Conservation (phyloP, 2,797 vertebrate genomes). For the Molothrus aeneus region DNA sequence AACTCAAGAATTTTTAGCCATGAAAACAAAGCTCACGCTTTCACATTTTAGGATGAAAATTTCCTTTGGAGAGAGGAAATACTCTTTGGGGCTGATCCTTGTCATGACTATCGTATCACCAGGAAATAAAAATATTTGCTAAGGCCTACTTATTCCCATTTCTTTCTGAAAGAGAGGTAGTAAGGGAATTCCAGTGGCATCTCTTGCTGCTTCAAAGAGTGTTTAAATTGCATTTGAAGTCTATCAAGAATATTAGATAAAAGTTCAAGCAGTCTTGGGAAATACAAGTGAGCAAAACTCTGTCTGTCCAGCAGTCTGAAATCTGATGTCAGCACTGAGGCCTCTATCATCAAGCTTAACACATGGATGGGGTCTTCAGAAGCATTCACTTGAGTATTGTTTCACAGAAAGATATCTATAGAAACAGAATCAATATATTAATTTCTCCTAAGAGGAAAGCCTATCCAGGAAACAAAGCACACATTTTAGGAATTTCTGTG, state of each 20-base stretch:
- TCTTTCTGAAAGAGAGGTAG: not conserved
- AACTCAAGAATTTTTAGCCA: not conserved
- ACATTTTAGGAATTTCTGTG: not conserved
- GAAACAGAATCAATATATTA: slow-evolving; percentile 46
- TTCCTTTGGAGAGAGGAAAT: not conserved
- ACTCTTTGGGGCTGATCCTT: not conserved
- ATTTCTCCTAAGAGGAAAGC: slow-evolving; percentile 28
- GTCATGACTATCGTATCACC: accelerated
- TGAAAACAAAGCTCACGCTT: not conserved
- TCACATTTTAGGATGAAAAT: not conserved
- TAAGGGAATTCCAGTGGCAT: not conserved
- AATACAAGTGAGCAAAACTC: slow-evolving; percentile 23
- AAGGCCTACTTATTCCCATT: not conserved
- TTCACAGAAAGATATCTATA: slow-evolving; percentile 39
- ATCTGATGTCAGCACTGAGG: not conserved
- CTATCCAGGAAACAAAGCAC: slow-evolving; percentile 21
- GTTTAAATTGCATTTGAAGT: not conserved
- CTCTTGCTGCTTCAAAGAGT: not conserved
- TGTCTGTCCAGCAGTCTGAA: slow-evolving; percentile 13
- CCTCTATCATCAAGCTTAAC: not conserved
- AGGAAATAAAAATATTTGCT: not conserved
- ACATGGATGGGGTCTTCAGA: not conserved
- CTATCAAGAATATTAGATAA: not conserved
- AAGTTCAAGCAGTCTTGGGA: not conserved
- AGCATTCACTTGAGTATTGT: slow-evolving; percentile 3